Evolutionary conservation across 2,888 invertebrate species (phyloP).

Genomic region (Heliconius charithonia): DNA sequence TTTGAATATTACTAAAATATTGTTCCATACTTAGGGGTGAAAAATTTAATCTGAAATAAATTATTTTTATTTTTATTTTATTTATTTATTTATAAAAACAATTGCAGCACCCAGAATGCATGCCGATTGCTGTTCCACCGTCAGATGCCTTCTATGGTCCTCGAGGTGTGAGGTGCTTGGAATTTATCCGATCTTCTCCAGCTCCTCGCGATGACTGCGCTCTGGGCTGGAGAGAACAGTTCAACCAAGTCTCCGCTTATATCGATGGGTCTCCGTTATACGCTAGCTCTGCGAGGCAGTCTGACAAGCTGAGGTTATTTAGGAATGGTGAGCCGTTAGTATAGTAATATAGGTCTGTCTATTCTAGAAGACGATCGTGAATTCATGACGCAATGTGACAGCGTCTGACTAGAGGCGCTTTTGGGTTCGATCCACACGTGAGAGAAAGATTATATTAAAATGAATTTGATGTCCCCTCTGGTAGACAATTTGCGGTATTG

Average conservation of each 20-base stretch:
- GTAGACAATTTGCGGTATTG: no score
- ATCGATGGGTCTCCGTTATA: conserved; percentile 93
- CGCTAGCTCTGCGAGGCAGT: conserved; percentile 88
- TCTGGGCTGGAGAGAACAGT: conserved; percentile 92
- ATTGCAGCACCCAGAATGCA: conserved; percentile 91
- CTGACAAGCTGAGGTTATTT: conserved; percentile 89
- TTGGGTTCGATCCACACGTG: no score
- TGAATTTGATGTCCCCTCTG: no score
- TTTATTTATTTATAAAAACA: no score
- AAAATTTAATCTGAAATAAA: no score
- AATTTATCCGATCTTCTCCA: conserved; percentile 92
- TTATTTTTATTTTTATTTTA: no score
- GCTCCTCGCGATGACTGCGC: conserved; percentile 91
- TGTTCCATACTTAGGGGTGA: no score
- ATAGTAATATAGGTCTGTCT: no score
- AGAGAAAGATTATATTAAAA: no score
- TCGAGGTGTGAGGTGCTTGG: conserved; percentile 89
- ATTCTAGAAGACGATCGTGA: background rate
- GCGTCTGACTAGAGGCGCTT: no score
- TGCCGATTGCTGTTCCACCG: conserved; percentile 89
- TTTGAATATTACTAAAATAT: no score
- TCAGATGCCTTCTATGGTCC: conserved; percentile 89
- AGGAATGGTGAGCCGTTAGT: conserved; percentile 83
- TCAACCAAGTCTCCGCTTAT: conserved; percentile 92
- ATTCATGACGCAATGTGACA: no score